Conservation (phyloP, 2,797 vertebrate genomes). For the Columba guinea region DNA sequence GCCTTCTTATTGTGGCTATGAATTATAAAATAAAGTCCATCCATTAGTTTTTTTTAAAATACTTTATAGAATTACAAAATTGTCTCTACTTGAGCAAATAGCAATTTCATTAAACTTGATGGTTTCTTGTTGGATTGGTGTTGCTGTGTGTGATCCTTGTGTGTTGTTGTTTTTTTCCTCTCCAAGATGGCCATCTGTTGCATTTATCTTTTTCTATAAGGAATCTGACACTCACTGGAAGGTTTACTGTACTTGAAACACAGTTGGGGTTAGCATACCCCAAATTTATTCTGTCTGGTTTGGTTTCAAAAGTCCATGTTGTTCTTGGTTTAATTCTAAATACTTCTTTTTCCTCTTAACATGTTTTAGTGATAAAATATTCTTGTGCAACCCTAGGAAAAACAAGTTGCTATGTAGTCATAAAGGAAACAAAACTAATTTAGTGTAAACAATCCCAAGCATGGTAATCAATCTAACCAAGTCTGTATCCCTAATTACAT, state of each 20-base stretch:
- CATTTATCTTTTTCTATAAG: conserved; percentile 36
- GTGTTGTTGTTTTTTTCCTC: background rate
- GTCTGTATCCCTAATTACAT: background rate
- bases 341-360: background rate
- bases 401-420: background rate
- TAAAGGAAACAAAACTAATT: conserved; percentile 16
- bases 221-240: conserved; percentile 24
- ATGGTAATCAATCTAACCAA: conserved; percentile 25
- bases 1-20: background rate
- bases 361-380: conserved; percentile 1
- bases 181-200: conserved; percentile 41
- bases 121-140: background rate
- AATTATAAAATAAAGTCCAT: conserved; percentile 29
- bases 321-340: conserved; percentile 34
- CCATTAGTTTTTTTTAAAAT: background rate
- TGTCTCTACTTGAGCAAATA: background rate
- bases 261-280: conserved; percentile 33
- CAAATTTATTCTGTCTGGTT: conserved; percentile 53
- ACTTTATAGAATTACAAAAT: background rate
- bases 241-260: conserved; percentile 26
- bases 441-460: conserved; percentile 20
- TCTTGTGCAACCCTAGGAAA: conserved; percentile 15
- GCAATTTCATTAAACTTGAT: background rate
- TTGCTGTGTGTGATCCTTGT: background rate
- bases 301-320: conserved; percentile 11